A percentile compares a stretch with the other conserved stretches of the same genome.
Evolutionary conservation across 2,888 invertebrate species (phyloP).

Genomic region (Hecatera dysodea): DNA sequence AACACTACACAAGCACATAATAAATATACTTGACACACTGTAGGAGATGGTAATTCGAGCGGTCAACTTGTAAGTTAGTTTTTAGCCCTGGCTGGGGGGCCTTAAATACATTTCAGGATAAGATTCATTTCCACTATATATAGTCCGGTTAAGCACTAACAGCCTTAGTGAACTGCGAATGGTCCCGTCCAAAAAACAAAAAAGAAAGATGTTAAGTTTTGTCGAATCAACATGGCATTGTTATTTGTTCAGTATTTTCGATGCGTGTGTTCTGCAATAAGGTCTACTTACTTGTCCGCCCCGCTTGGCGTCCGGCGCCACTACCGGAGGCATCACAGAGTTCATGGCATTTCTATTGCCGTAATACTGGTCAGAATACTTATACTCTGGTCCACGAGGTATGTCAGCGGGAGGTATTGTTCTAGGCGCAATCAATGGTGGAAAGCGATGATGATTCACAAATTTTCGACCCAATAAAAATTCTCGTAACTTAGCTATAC

Average conservation of each 20-base stretch:
- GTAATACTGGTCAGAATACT: constrained; percentile 80
- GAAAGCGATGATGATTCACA: constrained; percentile 77
- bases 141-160: too few relatives aligned
- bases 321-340: constrained; percentile 82
- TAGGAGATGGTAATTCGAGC: too few relatives aligned
- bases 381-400: constrained; percentile 78
- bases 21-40: not conserved
- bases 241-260: not conserved
- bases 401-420: constrained; percentile 80
- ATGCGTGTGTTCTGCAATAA: too few relatives aligned
- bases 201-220: too few relatives aligned
- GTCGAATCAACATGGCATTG: not conserved
- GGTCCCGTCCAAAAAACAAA: too few relatives aligned
- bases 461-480: constrained; percentile 81
- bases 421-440: constrained; percentile 76
- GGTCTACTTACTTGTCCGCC: not conserved
- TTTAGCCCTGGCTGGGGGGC: too few relatives aligned
- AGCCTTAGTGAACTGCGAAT: too few relatives aligned
- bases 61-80: too few relatives aligned
- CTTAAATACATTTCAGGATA: too few relatives aligned
- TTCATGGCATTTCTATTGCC: constrained; percentile 71
- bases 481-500: constrained; percentile 75
- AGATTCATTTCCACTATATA: too few relatives aligned
- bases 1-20: too few relatives aligned
- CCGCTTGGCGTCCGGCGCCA: constrained; percentile 78